Evolutionary conservation across 2,797 vertebrate genomes (phyloP).

Genomic region (Tinamus major): DNA sequence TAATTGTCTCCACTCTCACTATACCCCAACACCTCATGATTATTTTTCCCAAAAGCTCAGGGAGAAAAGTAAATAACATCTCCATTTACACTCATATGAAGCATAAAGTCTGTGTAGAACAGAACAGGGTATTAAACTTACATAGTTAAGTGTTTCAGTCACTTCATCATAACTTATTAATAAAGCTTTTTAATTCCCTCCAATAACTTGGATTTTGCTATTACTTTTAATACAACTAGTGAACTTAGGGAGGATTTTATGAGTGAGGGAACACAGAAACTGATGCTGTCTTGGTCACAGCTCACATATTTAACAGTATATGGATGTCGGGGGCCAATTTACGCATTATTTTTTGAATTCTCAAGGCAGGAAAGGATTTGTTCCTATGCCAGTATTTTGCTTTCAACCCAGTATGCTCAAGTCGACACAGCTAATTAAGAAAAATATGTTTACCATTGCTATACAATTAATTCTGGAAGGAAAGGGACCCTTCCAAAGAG

Average conservation of each 20-base stretch:
- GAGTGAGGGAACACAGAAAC: background rate
- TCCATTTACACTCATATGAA: background rate
- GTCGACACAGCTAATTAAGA: background rate
- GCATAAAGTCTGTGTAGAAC: background rate
- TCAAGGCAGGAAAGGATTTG: background rate
- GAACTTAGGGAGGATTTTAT: background rate
- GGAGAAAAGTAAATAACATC: background rate
- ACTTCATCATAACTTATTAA: background rate
- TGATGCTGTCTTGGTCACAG: background rate
- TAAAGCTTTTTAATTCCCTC: background rate
- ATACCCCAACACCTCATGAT: accelerated
- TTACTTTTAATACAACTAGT: background rate
- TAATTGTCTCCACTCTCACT: accelerated
- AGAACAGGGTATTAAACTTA: background rate
- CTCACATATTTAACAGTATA: background rate
- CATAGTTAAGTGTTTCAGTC: background rate
- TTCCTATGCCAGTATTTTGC: background rate
- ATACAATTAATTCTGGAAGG: background rate
- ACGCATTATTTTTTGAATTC: background rate
- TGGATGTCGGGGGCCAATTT: background rate
- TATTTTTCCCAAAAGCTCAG: background rate
- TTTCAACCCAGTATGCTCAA: background rate
- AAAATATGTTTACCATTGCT: background rate
- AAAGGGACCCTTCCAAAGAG: background rate
- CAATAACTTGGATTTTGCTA: background rate